Percentiles rank a stretch among this genome's conserved stretches.
Evolutionary conservation across 2,113 vertebrate genomes (phyloP).

Genomic region (Oryctolagus cuniculus): mOryCun1.1 NC_091434.1:12884501-12885000

Average conservation of each 20-base stretch:
- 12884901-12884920: background rate
- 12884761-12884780: background rate
- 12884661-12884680: background rate
- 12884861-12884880: background rate
- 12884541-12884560: background rate
- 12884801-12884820: background rate
- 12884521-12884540: background rate
- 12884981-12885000: background rate
- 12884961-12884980: background rate
- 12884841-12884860: background rate
- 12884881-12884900: no score
- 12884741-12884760: background rate
- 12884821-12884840: background rate
- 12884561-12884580: no score
- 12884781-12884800: background rate
- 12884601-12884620: background rate
- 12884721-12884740: background rate
- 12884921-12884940: background rate
- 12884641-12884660: background rate
- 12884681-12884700: background rate
- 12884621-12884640: background rate
- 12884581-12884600: constrained; percentile 1
- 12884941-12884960: background rate
- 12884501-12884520: background rate
- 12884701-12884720: background rate